Percentiles rank a stretch among this genome's conserved stretches.
Evolutionary conservation across 2,113 vertebrate genomes (phyloP).

Genomic region (Siniperca chuatsi): DNA sequence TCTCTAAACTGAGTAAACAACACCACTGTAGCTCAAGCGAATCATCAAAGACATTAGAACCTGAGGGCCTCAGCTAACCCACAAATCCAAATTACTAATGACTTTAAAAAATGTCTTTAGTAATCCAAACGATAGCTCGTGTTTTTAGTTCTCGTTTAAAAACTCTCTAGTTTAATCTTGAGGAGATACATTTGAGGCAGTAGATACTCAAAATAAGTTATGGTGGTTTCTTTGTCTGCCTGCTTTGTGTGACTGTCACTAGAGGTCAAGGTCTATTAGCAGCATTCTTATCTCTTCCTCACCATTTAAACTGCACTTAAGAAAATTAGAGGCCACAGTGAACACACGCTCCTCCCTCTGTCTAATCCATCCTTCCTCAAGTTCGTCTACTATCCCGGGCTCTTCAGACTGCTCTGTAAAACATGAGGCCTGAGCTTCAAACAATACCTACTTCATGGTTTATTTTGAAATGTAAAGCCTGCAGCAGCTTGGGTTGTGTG

Average conservation of each 20-base stretch:
- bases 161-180: constrained; percentile 6
- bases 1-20: constrained; percentile 35
- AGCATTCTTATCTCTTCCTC: constrained; percentile 67
- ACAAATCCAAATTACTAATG: constrained; percentile 49
- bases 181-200: constrained; percentile 28
- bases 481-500: background rate
- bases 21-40: constrained; percentile 31
- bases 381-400: constrained; percentile 11
- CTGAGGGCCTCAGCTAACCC: background rate
- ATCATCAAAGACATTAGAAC: constrained; percentile 29
- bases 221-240: constrained; percentile 53
- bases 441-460: background rate
- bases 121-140: background rate
- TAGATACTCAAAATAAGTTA: constrained; percentile 35
- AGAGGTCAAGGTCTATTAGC: constrained; percentile 74
- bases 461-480: background rate
- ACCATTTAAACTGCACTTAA: constrained; percentile 66
- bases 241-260: constrained; percentile 66
- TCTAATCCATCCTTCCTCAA: constrained; percentile 21
- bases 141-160: background rate
- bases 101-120: constrained; percentile 39
- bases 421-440: background rate
- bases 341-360: constrained; percentile 31
- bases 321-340: constrained; percentile 68
- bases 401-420: background rate